Evolutionary conservation across 2,888 invertebrate genomes (phyloP), one percentile per base, ranked within the genome.

Genomic region (Lycia hirtaria): DNA sequence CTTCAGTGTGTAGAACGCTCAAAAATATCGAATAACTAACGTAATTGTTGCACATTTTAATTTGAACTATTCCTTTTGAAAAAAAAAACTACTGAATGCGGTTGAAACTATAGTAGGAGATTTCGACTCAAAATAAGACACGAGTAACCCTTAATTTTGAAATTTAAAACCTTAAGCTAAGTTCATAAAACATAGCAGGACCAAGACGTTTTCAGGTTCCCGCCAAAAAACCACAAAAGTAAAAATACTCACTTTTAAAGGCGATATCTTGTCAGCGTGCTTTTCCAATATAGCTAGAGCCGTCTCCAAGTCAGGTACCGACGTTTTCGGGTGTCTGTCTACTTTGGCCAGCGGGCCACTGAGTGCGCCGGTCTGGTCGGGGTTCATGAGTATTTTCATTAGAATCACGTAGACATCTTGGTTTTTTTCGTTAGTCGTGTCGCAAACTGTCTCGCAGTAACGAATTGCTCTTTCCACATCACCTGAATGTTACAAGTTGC

Each of bases 241-340:
- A n/a, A 3, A 30, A 1, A 7, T n/a, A 28, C 41, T 41, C 26
- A 96, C 96, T 87, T 96, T 95, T 7, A 96, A 83, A 0, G 98
- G 97, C 71, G 98, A 95, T 71, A 99, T 96, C 83, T 96, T 95
- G 7, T 94, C 93, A 0, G 98, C 97, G 83, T 98, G 95, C 67
- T 96, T 95, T 72, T 97, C 96, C 30, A 99, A 87, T 52, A 99
- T 90, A 64, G 93, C 90, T 4, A 99, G 87, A 5, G 98, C 97
- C 50, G 95, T 94, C 70, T 96, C 95, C 33, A 97, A 83, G 81
- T 98, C 96, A 0, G 97, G 95, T 44, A 94, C 93, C 0, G 94
- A 84, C 0, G 95, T 94, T 69, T 94, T 93, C 35, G 93, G 94
- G 76, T 94, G 94, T 50, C 85, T 72, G 32, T 84, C 80, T 6